Conservation (phyloP, 2,888 invertebrate species). For the Eupithecia vulgata region DNA sequence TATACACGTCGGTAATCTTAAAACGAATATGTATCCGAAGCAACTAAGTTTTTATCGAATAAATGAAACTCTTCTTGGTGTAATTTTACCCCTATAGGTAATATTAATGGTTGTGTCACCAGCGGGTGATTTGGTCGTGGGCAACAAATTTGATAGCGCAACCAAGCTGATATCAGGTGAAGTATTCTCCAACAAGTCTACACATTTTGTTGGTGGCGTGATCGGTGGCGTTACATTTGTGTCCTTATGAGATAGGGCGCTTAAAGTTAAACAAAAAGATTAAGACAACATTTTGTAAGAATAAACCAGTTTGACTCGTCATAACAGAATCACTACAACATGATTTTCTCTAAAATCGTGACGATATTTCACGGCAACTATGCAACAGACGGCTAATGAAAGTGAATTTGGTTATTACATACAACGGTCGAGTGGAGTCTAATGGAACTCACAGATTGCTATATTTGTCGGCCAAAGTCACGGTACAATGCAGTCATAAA, state of each 20-base stretch:
- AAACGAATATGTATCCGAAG: too few species aligned
- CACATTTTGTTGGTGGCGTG: too few species aligned
- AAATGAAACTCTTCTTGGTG: too few species aligned
- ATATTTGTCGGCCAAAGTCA: slow-evolving; percentile 25
- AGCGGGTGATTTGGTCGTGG: too few species aligned
- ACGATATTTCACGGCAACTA: slow-evolving; percentile 15
- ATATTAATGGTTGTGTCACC: too few species aligned
- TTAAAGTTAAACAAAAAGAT: neutral
- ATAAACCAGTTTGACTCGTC: neutral
- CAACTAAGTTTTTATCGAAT: too few species aligned
- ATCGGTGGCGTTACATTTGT: too few species aligned
- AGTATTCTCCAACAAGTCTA: too few species aligned
- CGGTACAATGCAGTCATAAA: slow-evolving; percentile 26
- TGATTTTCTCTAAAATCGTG: slow-evolving; percentile 17
- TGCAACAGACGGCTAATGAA: slow-evolving; percentile 28
- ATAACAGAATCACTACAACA: neutral
- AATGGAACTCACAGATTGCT: slow-evolving; percentile 29
- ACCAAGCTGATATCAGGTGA: too few species aligned
- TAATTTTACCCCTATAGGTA: too few species aligned
- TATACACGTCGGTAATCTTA: too few species aligned
- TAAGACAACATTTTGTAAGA: neutral
- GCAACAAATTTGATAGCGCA: too few species aligned
- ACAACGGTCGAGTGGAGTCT: slow-evolving; percentile 29
- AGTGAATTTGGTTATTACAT: slow-evolving; percentile 37
- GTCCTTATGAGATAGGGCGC: neutral